Conservation (phyloP, 2,888 invertebrate genomes). For the Halictus ligatus region DNA sequence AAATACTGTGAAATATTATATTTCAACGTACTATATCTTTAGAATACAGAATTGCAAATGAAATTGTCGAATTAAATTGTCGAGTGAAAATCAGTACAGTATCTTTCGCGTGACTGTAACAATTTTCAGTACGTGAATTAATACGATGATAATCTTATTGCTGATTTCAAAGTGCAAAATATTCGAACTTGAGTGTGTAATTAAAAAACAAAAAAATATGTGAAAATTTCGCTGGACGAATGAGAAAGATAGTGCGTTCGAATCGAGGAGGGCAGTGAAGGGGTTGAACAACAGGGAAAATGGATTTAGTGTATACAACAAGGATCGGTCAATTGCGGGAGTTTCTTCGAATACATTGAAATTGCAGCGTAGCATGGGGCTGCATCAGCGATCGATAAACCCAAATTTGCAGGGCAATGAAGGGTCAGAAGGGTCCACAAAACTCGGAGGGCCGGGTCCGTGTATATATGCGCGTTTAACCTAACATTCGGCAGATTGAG, state of each 20-base stretch:
- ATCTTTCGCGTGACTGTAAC: neutral
- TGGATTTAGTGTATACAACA: constrained; percentile 17
- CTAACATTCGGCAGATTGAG: constrained; percentile 66
- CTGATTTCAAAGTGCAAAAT: neutral
- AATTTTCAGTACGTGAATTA: neutral
- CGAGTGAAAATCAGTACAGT: neutral
- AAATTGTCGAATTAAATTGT: neutral
- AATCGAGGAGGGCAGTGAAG: neutral
- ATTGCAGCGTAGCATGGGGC: constrained; percentile 61
- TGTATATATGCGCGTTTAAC: constrained; percentile 65
- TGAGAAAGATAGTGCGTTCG: neutral
- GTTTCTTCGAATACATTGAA: constrained; percentile 59
- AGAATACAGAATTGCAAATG: neutral
- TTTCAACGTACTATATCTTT: no score
- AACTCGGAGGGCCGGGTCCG: constrained; percentile 57
- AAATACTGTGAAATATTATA: no score
- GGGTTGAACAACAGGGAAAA: neutral
- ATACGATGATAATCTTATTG: neutral
- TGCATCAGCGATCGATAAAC: constrained; percentile 72
- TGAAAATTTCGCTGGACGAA: neutral
- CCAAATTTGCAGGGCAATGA: constrained; percentile 64
- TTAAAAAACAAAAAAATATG: neutral
- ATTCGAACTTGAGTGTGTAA: neutral
- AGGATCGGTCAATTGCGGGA: constrained; percentile 28
- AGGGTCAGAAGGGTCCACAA: constrained; percentile 69